Evolutionary conservation across 2,888 invertebrate species (phyloP), one percentile per base, ranked within the genome.

Genomic region (Coremacera marginata): DNA sequence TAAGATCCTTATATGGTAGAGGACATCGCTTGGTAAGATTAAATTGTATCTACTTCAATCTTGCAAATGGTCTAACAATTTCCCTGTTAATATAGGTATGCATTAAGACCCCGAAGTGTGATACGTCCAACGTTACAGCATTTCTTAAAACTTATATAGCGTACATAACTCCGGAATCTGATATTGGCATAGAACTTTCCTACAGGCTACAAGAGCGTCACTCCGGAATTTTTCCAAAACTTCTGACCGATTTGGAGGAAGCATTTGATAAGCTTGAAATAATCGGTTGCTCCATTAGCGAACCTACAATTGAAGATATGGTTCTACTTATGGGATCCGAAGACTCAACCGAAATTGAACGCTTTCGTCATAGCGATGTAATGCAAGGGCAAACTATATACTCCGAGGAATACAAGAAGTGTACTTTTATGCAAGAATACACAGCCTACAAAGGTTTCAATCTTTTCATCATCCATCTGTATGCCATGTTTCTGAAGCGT

Each of bases 1-100:
- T 96, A 52, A 96, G 96, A 87, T 93, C 93, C 80, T 93, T 93
- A 88, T 96, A 94, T 86, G 96, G 96, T n/a, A 93, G 94, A 72
- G 96, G 96, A 0, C 96, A 96, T 88, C 94, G 94, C 78, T 90
- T 96, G 80, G 93, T 87, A 76, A 82, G 84, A 79, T 4, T 3
- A 19, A 14, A 19, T 9, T n/a, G 8, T 9, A 19, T 67, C 37
- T 67, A 44, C 37, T 34, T 55, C 8, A 27, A 14, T 25, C 8
- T 60, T 60, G 4, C 2, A 8, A 25, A 8, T 25, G 11, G 4
- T 25, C 31, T 19, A 27, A 3, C 0, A 4, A 0, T 8, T 14
- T 9, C 2, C 9, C 11, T 27, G 14, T 22, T 25, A 5, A n/a
- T 25, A 2, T 52, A 79, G 79, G 62, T 55, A 16, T 76, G 74